Evolutionary conservation across 2,113 vertebrate species (phyloP), one percentile per base, ranked within the genome.

Genomic region (Gadus chalcogrammus): DNA sequence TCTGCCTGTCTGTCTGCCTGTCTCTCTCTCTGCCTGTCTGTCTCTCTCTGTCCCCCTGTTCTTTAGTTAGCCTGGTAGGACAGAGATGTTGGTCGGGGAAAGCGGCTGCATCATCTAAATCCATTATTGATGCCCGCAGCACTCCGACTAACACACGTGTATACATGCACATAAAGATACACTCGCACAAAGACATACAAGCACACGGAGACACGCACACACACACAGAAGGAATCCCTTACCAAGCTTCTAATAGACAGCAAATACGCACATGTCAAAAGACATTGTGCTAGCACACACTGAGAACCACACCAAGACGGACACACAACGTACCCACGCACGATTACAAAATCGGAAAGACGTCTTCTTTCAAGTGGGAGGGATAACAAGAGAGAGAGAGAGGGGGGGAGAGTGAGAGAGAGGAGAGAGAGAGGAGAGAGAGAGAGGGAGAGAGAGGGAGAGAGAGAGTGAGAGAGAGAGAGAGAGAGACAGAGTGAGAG

Each of bases 71-170:
- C 79, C 82, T 80, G 84, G 85, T 82, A 53, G 56, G 42, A 62
- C 18, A 48, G 35, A 85, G 84, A 82, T 86, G 77, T 85, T 76
- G 73, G 74, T 84, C 64, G 82, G 85, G 77, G 70, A 82, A 84
- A 87, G 80, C 72, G 64, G 79, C 76, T 86, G 80, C 89, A 88
- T 90, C 89, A 90, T 89, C 81, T 76, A 59, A 55, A 87, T 90
- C 58, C 80, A 89, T 91, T 88, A 91, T 89, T 89, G 80, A 91
- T 91, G 87, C 63, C 59, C 22, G 70, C 84, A 81, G 83, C 87
- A 83, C 88, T 87, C 74, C 83, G 79, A 78, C 74, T 65, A 73
- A 69, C 31, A 48, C 69, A 63, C 12, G 22, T 28, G 61, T 28
- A 35, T 17, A 38, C 28, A 8, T 31, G 22, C 31, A 59, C 27